Conservation (phyloP, 2,797 vertebrate genomes). For the Cuculus canorus region DNA sequence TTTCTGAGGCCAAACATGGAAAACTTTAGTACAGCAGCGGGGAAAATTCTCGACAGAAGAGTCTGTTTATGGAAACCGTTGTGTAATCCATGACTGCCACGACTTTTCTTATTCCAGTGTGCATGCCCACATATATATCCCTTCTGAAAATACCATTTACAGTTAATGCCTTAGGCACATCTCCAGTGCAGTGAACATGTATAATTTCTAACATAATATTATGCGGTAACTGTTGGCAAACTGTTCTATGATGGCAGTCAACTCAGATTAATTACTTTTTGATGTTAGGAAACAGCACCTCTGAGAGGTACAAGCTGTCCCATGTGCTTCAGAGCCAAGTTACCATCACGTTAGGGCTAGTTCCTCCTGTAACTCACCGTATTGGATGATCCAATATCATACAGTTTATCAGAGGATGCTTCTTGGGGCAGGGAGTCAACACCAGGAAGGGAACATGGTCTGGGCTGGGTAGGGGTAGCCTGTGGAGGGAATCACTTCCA, state of each 20-base stretch:
- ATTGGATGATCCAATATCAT: background rate
- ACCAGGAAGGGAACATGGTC: background rate
- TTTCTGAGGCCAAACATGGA: background rate
- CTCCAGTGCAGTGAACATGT: background rate
- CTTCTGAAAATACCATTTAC: conserved; percentile 18
- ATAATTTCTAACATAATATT: background rate
- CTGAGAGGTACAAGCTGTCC: conserved; percentile 17
- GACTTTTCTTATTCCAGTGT: background rate
- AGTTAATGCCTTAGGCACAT: conserved; percentile 23
- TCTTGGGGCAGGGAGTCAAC: background rate
- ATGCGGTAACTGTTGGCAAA: conserved; percentile 51
- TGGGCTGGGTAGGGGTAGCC: background rate
- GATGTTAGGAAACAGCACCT: conserved; percentile 37
- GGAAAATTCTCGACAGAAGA: background rate
- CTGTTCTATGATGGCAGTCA: conserved; percentile 18
- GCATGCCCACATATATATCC: background rate
- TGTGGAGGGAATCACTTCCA: background rate
- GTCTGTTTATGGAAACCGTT: conserved; percentile 1
- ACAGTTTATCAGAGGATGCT: fast-evolving
- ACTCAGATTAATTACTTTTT: conserved; percentile 33
- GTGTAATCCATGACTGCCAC: background rate
- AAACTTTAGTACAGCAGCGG: background rate
- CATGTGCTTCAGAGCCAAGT: background rate
- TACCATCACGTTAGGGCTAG: background rate
- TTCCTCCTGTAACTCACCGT: background rate